Evolutionary conservation across 2,113 vertebrate species (phyloP).

Genomic region (Procavia capensis): DNA sequence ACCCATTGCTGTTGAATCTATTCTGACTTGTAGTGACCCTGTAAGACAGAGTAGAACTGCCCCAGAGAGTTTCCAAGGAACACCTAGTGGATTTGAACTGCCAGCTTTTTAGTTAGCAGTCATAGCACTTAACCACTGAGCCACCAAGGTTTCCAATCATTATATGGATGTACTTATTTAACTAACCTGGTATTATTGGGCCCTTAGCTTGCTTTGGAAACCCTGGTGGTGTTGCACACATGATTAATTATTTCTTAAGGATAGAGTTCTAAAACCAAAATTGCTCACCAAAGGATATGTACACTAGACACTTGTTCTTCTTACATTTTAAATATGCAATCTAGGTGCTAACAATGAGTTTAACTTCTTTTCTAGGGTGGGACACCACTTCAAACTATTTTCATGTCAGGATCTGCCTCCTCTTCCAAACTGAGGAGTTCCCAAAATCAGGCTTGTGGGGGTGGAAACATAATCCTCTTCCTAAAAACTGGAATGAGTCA

Average conservation of each 20-base stretch:
- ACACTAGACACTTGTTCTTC: background rate
- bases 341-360: slow-evolving; percentile 9
- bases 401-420: slow-evolving; percentile 73
- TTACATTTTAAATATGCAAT: slow-evolving; percentile 36
- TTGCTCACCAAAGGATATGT: background rate
- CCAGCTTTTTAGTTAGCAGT: no score
- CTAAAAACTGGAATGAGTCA: slow-evolving; percentile 73
- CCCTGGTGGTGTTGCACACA: background rate
- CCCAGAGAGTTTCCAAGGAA: no score
- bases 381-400: slow-evolving; percentile 52
- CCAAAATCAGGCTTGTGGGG: slow-evolving; percentile 43
- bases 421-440: slow-evolving; percentile 68
- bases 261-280: slow-evolving; percentile 34
- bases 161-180: slow-evolving; percentile 22
- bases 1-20: no score
- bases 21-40: no score
- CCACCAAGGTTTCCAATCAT: no score
- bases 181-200: background rate
- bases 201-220: background rate
- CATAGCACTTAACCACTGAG: no score
- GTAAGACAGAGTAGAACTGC: no score
- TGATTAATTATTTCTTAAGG: slow-evolving; percentile 54
- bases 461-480: slow-evolving; percentile 66
- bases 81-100: no score
- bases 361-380: slow-evolving; percentile 52